A percentile compares a stretch with the other conserved stretches of the same genome.
Evolutionary conservation across 2,888 invertebrate genomes (phyloP).

Genomic region (Agrochola lota): DNA sequence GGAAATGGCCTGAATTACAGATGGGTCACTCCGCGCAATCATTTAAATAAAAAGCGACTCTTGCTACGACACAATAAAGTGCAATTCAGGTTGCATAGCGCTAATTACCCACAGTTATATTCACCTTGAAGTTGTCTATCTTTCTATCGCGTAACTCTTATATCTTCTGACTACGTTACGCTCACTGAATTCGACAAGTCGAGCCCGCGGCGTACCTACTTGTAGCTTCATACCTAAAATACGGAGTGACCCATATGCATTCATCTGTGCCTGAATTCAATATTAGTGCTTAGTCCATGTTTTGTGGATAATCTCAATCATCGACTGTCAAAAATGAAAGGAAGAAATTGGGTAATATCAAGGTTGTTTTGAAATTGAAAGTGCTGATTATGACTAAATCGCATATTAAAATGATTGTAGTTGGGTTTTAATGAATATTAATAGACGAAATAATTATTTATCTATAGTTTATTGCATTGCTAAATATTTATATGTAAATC

Average conservation of each 20-base stretch:
- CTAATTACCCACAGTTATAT: too few species aligned
- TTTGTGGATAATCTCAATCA: neutral
- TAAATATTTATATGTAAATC: neutral
- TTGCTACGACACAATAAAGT: too few species aligned
- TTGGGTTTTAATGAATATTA: neutral
- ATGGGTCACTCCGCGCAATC: too few species aligned
- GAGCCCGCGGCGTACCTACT: too few species aligned
- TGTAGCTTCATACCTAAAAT: too few species aligned
- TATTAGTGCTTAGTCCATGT: neutral
- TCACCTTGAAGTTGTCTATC: too few species aligned
- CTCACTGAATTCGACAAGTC: too few species aligned
- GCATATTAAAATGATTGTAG: neutral
- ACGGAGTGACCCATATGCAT: too few species aligned
- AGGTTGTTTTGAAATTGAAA: neutral
- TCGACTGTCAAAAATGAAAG: neutral
- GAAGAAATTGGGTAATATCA: neutral
- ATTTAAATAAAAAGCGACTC: too few species aligned
- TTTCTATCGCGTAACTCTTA: too few species aligned
- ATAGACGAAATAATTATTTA: neutral
- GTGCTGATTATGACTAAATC: neutral
- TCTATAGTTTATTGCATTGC: neutral
- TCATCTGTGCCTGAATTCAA: neutral
- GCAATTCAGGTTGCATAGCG: too few species aligned
- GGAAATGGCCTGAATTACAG: neutral
- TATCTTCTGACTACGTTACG: too few species aligned